Percentiles rank a stretch among this genome's conserved stretches.
Evolutionary conservation across 2,113 vertebrate genomes (phyloP).

Genomic region (Oreotragus oreotragus): DNA sequence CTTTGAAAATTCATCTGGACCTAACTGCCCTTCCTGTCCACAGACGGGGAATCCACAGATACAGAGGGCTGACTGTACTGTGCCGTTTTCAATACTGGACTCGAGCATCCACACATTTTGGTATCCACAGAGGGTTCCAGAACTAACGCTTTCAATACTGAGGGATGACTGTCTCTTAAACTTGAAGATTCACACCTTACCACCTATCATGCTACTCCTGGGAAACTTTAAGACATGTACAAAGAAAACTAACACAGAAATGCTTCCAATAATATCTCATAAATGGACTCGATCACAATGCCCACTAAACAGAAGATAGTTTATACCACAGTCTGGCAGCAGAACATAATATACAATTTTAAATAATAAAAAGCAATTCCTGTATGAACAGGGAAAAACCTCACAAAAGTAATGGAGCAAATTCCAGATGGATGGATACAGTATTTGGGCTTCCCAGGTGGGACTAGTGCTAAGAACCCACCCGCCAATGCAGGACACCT

Average conservation of each 20-base stretch:
- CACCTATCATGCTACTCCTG: background rate
- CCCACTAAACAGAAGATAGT: background rate
- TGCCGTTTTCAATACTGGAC: background rate
- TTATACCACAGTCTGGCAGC: background rate
- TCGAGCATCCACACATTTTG: background rate
- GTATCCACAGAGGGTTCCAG: background rate
- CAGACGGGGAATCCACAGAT: fast-evolving
- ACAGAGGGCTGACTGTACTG: background rate
- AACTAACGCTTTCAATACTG: background rate
- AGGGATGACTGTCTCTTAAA: background rate
- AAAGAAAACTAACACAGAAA: background rate
- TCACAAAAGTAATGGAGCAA: background rate
- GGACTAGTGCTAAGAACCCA: background rate
- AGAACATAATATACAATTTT: background rate
- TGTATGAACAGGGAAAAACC: background rate
- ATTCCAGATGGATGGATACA: background rate
- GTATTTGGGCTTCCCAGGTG: background rate
- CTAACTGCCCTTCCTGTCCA: background rate
- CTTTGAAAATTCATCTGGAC: background rate
- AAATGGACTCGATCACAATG: background rate
- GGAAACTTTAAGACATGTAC: background rate
- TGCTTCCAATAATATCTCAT: background rate
- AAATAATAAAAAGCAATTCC: background rate
- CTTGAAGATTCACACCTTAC: background rate
- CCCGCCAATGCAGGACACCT: background rate